Base-by-base conservation (phyloP, 2,797 vertebrate species). In the Sphaeramia orbicularis region DNA sequence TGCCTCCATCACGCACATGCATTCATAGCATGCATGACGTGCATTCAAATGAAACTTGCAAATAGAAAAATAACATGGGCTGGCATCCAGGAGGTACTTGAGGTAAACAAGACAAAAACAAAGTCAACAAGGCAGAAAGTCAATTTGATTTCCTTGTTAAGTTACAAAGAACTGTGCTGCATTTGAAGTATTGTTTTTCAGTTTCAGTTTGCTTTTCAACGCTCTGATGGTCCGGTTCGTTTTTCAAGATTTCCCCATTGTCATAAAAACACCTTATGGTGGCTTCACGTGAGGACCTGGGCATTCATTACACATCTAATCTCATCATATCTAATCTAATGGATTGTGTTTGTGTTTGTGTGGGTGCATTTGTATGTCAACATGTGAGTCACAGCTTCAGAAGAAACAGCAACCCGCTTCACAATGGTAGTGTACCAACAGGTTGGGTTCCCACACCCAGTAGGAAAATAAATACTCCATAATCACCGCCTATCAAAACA, bases 391-490 rank as follows among this genome's bases (percentile, higher is more conserved):
- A 92, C 51, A 42, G 48, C 75, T 77, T 84, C 57, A 54, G 44
- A 75, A 66, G 66, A 64, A 80, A 71, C 50, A 30, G 78, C 63
- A 65, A 76, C 58, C 71, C 13, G 47, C 35, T 64, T 70, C 55
- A 80, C 60, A 75, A 82, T 80, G 61, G 85, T 83, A 88, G 89
- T 91, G 90, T 78, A 92, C 92, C 84, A 87, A 93, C 93, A 93
- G 91, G 93, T 93, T 91, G 87, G 84, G 86, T 89, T 93, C 90
- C 92, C 92, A 93, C 94, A 93, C 93, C 92, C 90, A 82, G 72
- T 80, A 78, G 85, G 90, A 94, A 92, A 93, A 93, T 91, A 92
- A 93, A 92, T 92, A 91, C 89, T 89, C 76, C 80, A 82, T 89
- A 92, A 92, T 93, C 90, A 90, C 88, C 48, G 83, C 87, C 90